A percentile compares a stretch with the other conserved stretches of the same genome.
These are phyloP conservation scores for Globicephala melas DNA, from an alignment of 2,113 vertebrate genomes.

Conservation along the genomic window DNA sequence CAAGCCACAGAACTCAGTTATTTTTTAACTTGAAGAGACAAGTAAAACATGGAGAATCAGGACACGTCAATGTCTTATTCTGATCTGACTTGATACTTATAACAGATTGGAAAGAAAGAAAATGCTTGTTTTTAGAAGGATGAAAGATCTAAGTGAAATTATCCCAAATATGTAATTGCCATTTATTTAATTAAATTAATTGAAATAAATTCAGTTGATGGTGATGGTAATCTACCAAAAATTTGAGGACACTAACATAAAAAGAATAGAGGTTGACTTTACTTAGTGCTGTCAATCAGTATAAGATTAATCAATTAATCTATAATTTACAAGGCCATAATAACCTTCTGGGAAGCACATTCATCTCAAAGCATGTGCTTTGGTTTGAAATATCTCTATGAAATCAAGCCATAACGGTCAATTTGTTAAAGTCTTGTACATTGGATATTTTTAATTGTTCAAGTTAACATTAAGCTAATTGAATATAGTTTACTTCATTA, in stretches of 20 bases:
- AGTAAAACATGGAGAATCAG: neutral
- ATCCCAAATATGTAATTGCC: neutral
- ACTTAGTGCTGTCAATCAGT: neutral
- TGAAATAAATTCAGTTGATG: neutral
- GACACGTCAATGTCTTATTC: neutral
- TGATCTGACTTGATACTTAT: neutral
- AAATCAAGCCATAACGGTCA: constrained; percentile 32
- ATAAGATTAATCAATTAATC: neutral
- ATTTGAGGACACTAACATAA: neutral
- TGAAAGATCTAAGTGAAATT: neutral
- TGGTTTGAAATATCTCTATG: neutral
- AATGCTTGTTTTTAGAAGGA: neutral
- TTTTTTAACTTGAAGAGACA: neutral
- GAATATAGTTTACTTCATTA: neutral
- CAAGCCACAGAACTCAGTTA: neutral
- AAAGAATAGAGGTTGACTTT: neutral
- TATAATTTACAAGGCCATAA: neutral
- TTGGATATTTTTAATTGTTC: neutral
- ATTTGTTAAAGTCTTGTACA: constrained; percentile 11
- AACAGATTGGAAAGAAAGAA: neutral
- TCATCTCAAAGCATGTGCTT: neutral
- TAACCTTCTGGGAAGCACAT: neutral
- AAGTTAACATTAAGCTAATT: constrained; percentile 3
- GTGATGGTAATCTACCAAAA: neutral
- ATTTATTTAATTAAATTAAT: constrained; percentile 17